phyloP scores from a whole-genome alignment of 1,140 invertebrate species.

The Zaprionus tsacasi region DNA sequence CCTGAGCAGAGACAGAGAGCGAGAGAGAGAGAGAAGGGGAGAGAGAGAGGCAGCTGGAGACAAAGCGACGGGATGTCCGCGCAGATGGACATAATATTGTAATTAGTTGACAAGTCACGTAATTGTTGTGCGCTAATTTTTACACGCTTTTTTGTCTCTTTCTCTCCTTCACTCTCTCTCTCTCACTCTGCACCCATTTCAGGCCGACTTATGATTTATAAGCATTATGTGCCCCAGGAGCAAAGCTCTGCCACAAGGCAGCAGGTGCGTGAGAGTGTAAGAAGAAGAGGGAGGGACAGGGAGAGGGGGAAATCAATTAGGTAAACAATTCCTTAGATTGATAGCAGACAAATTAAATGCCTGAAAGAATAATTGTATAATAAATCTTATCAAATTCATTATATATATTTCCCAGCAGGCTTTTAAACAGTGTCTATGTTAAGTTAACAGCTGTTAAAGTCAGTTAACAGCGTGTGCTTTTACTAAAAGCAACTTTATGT shows the following conservation, averaged over 20 bases:
- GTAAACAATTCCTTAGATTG: constrained; percentile 14
- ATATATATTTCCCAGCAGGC: neutral
- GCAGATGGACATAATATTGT: constrained; percentile 69
- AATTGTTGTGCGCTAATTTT: constrained; percentile 71
- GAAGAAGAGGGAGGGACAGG: neutral
- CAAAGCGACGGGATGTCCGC: constrained; percentile 33
- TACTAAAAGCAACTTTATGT: neutral
- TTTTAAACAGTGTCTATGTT: neutral
- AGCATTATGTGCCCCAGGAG: constrained; percentile 7
- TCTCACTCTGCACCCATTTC: neutral
- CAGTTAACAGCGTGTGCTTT: neutral
- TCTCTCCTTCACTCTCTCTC: neutral
- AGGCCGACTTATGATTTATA: constrained; percentile 29
- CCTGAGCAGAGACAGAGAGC: constrained; percentile 22
- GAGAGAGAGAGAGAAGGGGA: neutral
- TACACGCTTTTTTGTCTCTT: constrained; percentile 19
- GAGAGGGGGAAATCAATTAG: constrained; percentile 14
- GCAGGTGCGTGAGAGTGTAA: neutral
- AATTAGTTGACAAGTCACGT: constrained; percentile 81
- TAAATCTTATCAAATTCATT: neutral
- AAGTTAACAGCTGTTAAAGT: neutral
- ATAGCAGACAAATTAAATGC: constrained; percentile 20
- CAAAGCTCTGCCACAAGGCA: neutral
- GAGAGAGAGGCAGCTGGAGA: constrained; percentile 28
- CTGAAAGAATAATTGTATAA: neutral